Evolutionary conservation across 2,113 vertebrate genomes (phyloP), one percentile per base, ranked within the genome.

Genomic region (Ammodytes marinus): DNA sequence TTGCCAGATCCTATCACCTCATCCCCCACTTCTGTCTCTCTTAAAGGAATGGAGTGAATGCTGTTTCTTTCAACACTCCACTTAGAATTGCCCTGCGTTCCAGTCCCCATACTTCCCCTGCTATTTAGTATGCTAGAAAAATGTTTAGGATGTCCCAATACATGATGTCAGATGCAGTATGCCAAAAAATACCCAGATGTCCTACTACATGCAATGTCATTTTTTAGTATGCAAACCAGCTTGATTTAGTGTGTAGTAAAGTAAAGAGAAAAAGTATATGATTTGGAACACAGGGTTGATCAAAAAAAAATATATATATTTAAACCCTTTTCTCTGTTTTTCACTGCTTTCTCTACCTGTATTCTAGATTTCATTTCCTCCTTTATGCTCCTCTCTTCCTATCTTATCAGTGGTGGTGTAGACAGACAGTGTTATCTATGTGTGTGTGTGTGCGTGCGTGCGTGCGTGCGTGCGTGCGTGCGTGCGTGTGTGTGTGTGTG

Each of bases 1-100:
- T 87, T 93, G 80, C 81, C 89, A 90, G 93, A 95, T 95, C 82
- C 74, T 90, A 93, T 95, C 94, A 7, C 19, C 19, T 69, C 11
- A 83, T 65, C 74, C 76, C n/a, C 59, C 54, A 14, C 71, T 35
- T 54, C 83, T 57, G 11, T 76, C 74, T 69, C 64, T 19, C 35
- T 27, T 27, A 27, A 27, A 27, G 27, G 27, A 27, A 27, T 27
- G 27, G 2, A 27, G 27, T 27, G 27, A 27, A 27, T 27, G 2
- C 83, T 57, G 11, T 76, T 71, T 66, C 64, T 19, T 27, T 58
- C 4, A 55, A 55, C n/a, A 55, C 78, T 75, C 46, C 58, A 50
- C 42, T 39, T 40, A 76, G 71, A 64, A 69, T 63, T 76, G 19
- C 3, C 1, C 37, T 46, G n/a, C 40, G 63, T 42, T 13, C 49